Conservation (phyloP, 2,113 vertebrate species). For the Sterna hirundo region DNA sequence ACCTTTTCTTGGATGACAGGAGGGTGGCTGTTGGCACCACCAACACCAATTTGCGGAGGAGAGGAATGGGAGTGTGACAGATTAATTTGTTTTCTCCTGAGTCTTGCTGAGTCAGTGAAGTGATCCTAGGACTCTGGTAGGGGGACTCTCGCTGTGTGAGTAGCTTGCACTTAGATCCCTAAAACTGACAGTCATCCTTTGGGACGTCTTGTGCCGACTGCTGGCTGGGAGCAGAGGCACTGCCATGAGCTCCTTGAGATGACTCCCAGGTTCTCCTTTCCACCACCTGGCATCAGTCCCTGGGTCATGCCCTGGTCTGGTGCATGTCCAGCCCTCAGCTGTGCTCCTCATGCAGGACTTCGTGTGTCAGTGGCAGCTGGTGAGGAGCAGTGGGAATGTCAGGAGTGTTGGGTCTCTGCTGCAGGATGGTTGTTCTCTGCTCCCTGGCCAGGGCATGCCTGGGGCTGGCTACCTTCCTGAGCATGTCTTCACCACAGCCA, state of each 20-base stretch:
- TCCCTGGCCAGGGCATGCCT: not conserved
- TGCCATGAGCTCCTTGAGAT: not conserved
- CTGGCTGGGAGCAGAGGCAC: not conserved
- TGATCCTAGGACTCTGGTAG: not conserved
- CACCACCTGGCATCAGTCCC: not conserved
- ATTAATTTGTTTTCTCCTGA: not conserved
- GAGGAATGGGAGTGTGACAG: not conserved
- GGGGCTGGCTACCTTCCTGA: not conserved
- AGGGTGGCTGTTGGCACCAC: accelerated
- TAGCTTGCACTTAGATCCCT: not conserved
- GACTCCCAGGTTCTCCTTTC: not conserved
- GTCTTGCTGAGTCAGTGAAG: not conserved
- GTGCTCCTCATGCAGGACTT: not conserved
- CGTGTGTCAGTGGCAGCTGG: not conserved
- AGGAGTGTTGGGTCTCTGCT: not conserved
- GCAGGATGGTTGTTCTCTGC: not conserved
- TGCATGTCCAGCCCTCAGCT: not conserved
- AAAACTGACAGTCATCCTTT: not conserved
- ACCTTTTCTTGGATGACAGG: not conserved
- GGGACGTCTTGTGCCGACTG: not conserved
- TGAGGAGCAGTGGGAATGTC: not conserved
- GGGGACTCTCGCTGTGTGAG: not conserved
- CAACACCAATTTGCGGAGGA: not conserved
- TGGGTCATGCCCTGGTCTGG: not conserved
- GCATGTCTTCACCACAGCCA: not conserved